phyloP scores from a whole-genome alignment of 1,140 invertebrate species.

The Nebria ingens region DNA sequence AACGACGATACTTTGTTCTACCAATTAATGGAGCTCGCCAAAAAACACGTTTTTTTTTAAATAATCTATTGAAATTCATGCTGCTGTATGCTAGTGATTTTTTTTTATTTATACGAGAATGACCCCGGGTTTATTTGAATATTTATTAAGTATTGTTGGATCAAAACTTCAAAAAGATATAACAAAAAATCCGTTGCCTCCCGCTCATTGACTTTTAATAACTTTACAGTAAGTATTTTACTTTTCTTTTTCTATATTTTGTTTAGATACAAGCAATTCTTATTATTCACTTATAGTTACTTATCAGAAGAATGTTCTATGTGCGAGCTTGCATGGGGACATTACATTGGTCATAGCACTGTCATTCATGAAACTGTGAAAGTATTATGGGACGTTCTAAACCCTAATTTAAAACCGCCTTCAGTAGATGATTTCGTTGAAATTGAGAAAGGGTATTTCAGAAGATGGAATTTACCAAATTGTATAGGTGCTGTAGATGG shows the following conservation, averaged over 20 bases:
- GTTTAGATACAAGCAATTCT: no score
- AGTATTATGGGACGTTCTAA: background rate
- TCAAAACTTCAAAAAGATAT: background rate
- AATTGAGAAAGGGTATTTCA: conserved; percentile 14
- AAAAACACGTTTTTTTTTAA: no score
- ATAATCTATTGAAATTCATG: no score
- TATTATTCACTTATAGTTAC: conserved; percentile 1
- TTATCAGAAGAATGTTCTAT: background rate
- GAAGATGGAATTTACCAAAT: conserved; percentile 19
- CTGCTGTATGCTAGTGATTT: no score
- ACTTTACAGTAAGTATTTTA: background rate
- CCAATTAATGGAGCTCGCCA: no score
- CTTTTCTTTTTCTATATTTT: background rate
- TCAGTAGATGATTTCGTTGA: conserved; percentile 5
- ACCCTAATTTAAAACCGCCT: background rate
- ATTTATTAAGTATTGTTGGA: background rate
- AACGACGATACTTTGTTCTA: no score
- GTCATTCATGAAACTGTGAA: background rate
- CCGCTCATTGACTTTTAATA: background rate
- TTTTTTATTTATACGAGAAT: background rate
- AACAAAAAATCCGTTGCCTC: background rate
- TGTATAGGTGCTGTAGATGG: conserved; percentile 19
- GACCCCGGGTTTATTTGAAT: background rate
- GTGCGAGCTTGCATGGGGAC: background rate
- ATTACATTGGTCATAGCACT: background rate